Percentiles rank a stretch among this genome's conserved stretches.
Evolutionary conservation across 2,113 vertebrate genomes (phyloP).

Genomic region (Hemichromis elongatus): DNA sequence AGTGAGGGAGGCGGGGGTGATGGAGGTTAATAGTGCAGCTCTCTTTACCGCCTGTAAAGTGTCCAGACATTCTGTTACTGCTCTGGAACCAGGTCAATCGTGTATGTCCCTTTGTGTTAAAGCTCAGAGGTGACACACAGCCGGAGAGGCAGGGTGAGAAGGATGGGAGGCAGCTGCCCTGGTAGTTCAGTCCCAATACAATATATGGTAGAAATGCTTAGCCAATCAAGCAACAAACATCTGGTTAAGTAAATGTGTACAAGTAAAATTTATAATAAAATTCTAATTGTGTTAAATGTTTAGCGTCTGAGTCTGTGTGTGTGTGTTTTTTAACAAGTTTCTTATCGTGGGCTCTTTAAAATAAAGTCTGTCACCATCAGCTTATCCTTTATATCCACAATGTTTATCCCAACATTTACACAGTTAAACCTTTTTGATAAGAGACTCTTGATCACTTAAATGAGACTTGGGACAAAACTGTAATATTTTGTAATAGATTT

Average conservation of each 20-base stretch:
- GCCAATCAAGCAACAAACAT: neutral
- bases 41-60: constrained; percentile 55
- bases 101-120: constrained; percentile 59
- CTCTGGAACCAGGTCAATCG: constrained; percentile 54
- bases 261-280: neutral
- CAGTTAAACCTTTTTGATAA: no score
- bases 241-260: neutral
- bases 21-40: constrained; percentile 68
- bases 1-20: constrained; percentile 30
- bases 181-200: neutral
- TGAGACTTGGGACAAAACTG: no score
- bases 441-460: no score
- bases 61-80: constrained; percentile 63
- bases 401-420: no score
- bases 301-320: no score
- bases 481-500: no score
- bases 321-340: no score
- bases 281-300: neutral
- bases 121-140: constrained; percentile 55
- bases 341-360: no score
- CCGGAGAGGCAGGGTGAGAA: neutral
- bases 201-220: neutral
- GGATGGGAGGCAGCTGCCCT: neutral
- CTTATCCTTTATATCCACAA: no score
- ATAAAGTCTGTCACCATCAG: no score